Percentiles rank a stretch among this genome's conserved stretches.
Conservation (phyloP, 2,888 invertebrate species). For the Adelognathus sp. region DNA sequence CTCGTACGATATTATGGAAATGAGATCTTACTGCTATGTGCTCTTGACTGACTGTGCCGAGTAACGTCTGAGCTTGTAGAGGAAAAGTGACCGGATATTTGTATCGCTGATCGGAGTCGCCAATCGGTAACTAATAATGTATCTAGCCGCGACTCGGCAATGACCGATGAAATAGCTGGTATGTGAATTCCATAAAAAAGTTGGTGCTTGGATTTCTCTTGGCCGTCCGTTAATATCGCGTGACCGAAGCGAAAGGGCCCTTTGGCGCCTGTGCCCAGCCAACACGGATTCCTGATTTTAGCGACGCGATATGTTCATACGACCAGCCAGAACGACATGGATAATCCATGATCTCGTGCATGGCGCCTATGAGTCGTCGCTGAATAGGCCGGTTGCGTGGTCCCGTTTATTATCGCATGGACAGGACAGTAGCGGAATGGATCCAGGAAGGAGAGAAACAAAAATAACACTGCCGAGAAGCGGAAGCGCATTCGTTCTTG, state of each 20-base stretch:
- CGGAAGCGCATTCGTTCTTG: slow-evolving; percentile 51
- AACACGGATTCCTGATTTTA: background rate
- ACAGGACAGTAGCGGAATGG: slow-evolving; percentile 58
- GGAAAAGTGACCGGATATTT: slow-evolving; percentile 64
- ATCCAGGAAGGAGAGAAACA: slow-evolving; percentile 53
- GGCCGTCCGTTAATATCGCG: background rate
- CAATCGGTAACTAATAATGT: slow-evolving; percentile 69
- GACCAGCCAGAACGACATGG: background rate
- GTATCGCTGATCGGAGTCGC: slow-evolving; percentile 66
- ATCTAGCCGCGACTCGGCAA: slow-evolving; percentile 2
- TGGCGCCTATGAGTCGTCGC: slow-evolving; percentile 31
- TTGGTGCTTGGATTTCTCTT: background rate
- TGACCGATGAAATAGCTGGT: background rate
- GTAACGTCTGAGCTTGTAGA: slow-evolving; percentile 64
- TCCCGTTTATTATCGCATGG: slow-evolving; percentile 56
- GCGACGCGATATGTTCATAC: background rate
- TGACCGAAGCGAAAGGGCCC: background rate
- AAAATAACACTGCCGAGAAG: slow-evolving; percentile 48
- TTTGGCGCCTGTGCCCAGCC: background rate
- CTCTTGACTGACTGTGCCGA: background rate
- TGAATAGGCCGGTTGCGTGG: slow-evolving; percentile 11
- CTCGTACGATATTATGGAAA: slow-evolving; percentile 59
- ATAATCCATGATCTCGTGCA: slow-evolving; percentile 22
- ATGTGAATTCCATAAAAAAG: background rate
- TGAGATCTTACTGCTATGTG: slow-evolving; percentile 37